A percentile compares a stretch with the other conserved stretches of the same genome.
Evolutionary conservation across 2,797 vertebrate species (phyloP).

Genomic region (Acanthurus tractus): DNA sequence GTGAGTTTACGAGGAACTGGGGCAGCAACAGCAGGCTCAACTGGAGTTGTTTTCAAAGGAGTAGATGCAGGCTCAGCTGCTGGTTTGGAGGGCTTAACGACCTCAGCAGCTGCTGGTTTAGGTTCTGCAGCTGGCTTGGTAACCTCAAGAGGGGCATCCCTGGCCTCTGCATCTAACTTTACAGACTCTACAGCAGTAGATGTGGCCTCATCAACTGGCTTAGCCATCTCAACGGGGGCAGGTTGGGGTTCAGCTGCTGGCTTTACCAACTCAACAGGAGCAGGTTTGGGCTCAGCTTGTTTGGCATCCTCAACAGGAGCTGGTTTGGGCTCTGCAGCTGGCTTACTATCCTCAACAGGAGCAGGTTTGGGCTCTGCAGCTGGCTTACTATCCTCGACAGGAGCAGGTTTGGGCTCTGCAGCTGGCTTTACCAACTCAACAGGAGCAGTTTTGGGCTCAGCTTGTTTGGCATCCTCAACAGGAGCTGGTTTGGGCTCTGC

Average conservation of each 20-base stretch:
- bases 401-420: constrained; percentile 5
- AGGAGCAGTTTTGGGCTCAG: background rate
- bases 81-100: constrained; percentile 31
- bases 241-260: background rate
- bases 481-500: background rate
- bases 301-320: constrained; percentile 11
- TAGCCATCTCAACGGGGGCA: background rate
- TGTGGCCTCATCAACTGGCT: background rate
- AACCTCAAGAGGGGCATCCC: constrained; percentile 6
- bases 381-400: constrained; percentile 8
- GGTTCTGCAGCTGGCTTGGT: constrained; percentile 2
- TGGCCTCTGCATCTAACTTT: constrained; percentile 2
- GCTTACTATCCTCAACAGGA: constrained; percentile 9
- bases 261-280: background rate
- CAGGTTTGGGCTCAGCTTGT: constrained; percentile 20
- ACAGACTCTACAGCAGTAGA: background rate
- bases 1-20: constrained; percentile 76
- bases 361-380: background rate
- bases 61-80: constrained; percentile 29
- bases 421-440: constrained; percentile 10
- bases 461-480: background rate
- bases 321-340: background rate
- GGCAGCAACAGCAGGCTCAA: constrained; percentile 51
- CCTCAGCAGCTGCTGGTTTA: constrained; percentile 20
- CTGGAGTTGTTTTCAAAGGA: constrained; percentile 48